These are phyloP conservation scores for Semicossyphus pulcher DNA, from an alignment of 2,113 vertebrate species.

Conservation along the genomic window DNA sequence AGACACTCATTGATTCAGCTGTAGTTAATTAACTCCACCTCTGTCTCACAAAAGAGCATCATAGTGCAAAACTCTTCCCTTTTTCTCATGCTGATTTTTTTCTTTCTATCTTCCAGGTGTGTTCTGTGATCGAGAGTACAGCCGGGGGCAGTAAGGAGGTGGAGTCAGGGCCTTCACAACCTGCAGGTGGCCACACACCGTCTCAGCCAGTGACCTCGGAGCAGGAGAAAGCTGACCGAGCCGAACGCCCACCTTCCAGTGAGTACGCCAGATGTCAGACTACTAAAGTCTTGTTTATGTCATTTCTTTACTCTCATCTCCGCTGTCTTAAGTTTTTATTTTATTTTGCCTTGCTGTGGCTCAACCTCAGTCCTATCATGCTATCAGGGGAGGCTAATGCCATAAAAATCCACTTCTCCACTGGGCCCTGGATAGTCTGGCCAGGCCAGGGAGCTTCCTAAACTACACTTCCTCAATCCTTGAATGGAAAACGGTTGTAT, in stretches of 20 bases:
- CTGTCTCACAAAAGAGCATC: background rate
- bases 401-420: too few relatives aligned
- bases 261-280: slow-evolving; percentile 56
- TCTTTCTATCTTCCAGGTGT: slow-evolving; percentile 66
- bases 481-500: too few relatives aligned
- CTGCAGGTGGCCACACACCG: slow-evolving; percentile 50
- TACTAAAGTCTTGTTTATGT: background rate
- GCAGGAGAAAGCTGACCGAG: slow-evolving; percentile 64
- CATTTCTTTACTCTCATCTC: background rate
- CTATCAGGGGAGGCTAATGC: too few relatives aligned
- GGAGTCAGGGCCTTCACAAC: slow-evolving; percentile 48
- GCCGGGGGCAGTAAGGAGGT: slow-evolving; percentile 64
- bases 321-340: background rate
- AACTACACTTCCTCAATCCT: too few relatives aligned
- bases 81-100: background rate
- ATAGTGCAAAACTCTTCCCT: too few relatives aligned
- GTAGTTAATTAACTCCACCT: background rate
- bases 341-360: too few relatives aligned
- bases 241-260: slow-evolving; percentile 75
- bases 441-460: too few relatives aligned
- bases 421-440: too few relatives aligned
- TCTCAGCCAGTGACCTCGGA: slow-evolving; percentile 61
- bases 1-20: background rate
- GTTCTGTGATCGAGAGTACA: slow-evolving; percentile 49
- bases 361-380: too few relatives aligned